Evolutionary conservation across 2,113 vertebrate genomes (phyloP), one percentile per base, ranked within the genome.

Genomic region (Psettodes erumei): DNA sequence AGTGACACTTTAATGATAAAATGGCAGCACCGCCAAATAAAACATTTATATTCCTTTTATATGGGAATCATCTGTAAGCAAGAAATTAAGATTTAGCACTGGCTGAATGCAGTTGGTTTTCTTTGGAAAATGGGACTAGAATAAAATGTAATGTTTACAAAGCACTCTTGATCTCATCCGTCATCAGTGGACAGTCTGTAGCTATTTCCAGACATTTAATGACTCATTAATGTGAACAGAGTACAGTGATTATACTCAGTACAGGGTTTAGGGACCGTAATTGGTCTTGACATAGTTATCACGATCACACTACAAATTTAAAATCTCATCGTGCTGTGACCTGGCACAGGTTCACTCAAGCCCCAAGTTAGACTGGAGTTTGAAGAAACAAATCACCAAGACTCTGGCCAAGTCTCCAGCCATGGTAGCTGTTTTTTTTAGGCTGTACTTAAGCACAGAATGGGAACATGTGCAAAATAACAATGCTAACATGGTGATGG

Each of bases 131-230:
- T 45, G 32, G 58, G 71, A 69, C 60, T 66, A 30, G 10, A 87
- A 81, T 84, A 84, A 81, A 68, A 80, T 50, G 66, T 37, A 30
- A 68, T 42, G 76, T 83, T 85, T 71, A 73, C 45, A 74, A 21
- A 78, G 72, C 35, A 18, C 32, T 38, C 30, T 25, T 30, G 69
- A 78, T 72, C 66, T 43, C 35, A 68, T 84, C 60, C 27, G 67
- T 86, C 73, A 56, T 25, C 63, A 65, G 38, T 2, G 9, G n/a
- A 60, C 48, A 71, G 62, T 40, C 68, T 81, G 30, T 13, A 73
- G 47, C 25, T 42, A 23, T 77, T 77, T 73, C 48, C 61, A 63
- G 33, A 32, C 54, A 61, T 51, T 21, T 12, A 53, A 30, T 60
- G 68, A 63, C 16, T 83, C 50, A 63, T 80, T 51, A 37, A 77